A percentile compares a stretch with the other conserved stretches of the same genome.
These are phyloP conservation scores for Drosophila anceps DNA, from an alignment of 2,888 invertebrate species.

Conservation along the genomic window DNA sequence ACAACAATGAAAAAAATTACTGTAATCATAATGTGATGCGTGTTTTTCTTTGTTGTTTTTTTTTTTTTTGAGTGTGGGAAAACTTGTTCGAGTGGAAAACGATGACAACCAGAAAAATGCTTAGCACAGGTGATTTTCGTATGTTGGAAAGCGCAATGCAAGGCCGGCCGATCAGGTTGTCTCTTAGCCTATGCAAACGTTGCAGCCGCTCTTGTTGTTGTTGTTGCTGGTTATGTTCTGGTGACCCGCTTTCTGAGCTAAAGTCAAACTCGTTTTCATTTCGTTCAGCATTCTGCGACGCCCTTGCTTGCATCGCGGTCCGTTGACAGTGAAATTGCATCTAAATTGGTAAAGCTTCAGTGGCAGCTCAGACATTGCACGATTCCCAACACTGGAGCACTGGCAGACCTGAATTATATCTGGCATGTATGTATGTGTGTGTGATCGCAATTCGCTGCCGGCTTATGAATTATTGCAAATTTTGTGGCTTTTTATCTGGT, in stretches of 20 bases:
- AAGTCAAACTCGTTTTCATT: constrained; percentile 76
- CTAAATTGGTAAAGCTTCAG: constrained; percentile 64
- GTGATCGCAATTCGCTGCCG: constrained; percentile 56
- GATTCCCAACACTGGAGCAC: constrained; percentile 39
- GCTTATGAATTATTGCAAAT: constrained; percentile 78
- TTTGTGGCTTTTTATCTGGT: constrained; percentile 74
- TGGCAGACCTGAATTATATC: constrained; percentile 51
- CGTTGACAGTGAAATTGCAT: constrained; percentile 83
- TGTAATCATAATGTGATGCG: constrained; percentile 64
- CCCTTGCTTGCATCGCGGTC: constrained; percentile 60
- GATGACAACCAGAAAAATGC: constrained; percentile 43
- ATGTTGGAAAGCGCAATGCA: constrained; percentile 60
- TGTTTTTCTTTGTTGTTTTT: constrained; percentile 33
- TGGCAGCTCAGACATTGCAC: constrained; percentile 36
- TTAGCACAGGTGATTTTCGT: constrained; percentile 47
- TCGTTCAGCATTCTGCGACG: constrained; percentile 58
- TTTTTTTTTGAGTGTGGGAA: constrained; percentile 66
- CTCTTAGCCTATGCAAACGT: constrained; percentile 26
- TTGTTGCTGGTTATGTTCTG: constrained; percentile 68
- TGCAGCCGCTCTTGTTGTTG: constrained; percentile 19
- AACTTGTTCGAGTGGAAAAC: constrained; percentile 70
- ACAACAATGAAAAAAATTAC: constrained; percentile 41
- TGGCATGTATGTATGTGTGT: constrained; percentile 42
- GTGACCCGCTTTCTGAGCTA: constrained; percentile 80
- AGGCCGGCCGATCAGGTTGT: constrained; percentile 56